Conservation (phyloP, 2,797 vertebrate species). For the Gymnoscopelus braueri region DNA sequence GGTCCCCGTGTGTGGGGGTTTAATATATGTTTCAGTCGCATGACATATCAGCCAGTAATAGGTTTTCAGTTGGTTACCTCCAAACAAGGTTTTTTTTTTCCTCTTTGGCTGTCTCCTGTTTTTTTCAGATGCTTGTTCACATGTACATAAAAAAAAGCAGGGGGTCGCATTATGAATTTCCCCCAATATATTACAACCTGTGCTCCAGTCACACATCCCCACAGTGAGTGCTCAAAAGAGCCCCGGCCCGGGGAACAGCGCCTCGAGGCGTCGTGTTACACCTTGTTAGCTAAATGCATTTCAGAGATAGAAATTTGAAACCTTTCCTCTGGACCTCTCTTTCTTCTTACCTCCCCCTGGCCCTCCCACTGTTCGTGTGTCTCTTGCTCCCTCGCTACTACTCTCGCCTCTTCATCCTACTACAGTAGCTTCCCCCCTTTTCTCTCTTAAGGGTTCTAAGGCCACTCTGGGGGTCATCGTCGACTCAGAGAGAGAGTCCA, state of each 20-base stretch:
- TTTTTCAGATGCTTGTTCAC: constrained; percentile 62
- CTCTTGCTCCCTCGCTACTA: constrained; percentile 13
- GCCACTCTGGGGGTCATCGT: constrained; percentile 34
- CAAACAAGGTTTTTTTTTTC: constrained; percentile 28
- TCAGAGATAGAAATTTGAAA: constrained; percentile 66
- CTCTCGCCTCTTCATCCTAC: background rate
- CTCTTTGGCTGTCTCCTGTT: constrained; percentile 37
- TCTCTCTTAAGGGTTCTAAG: constrained; percentile 24
- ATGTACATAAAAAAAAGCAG: constrained; percentile 52
- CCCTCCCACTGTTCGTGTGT: constrained; percentile 8
- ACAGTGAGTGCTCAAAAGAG: constrained; percentile 67
- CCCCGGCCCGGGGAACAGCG: constrained; percentile 56
- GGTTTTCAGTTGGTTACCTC: constrained; percentile 66
- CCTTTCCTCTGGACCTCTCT: constrained; percentile 25
- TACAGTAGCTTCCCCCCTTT: background rate
- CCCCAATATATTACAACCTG: constrained; percentile 73
- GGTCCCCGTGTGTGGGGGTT: constrained; percentile 28
- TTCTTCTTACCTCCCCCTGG: constrained; percentile 31
- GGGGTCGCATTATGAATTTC: constrained; percentile 70
- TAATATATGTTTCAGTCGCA: constrained; percentile 58
- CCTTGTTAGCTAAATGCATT: constrained; percentile 54
- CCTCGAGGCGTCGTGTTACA: constrained; percentile 63
- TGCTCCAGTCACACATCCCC: constrained; percentile 74
- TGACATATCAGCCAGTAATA: constrained; percentile 65
- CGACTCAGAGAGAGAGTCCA: constrained; percentile 22